These are phyloP conservation scores for Calonectris borealis DNA, from an alignment of 2,113 vertebrate genomes.

Conservation along the genomic window DNA sequence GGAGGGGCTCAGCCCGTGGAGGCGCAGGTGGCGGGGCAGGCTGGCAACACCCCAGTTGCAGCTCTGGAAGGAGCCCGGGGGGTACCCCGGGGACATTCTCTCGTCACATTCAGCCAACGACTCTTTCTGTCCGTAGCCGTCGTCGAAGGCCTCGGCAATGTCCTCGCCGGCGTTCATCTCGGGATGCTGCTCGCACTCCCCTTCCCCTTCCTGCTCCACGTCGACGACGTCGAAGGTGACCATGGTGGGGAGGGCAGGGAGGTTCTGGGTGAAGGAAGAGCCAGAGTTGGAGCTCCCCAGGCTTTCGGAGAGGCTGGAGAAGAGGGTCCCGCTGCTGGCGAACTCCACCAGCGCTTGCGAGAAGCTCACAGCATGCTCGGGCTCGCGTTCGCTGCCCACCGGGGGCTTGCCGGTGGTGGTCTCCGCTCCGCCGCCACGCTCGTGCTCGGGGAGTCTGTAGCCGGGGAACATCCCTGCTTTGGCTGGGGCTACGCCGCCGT, in stretches of 20 bases:
- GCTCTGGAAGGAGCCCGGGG: constrained; percentile 75
- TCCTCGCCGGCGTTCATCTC: constrained; percentile 88
- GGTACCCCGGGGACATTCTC: constrained; percentile 79
- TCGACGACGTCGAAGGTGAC: constrained; percentile 96
- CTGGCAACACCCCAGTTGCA: constrained; percentile 88
- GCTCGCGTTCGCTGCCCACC: constrained; percentile 61
- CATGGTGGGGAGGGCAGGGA: constrained; percentile 91
- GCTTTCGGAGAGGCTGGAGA: constrained; percentile 82
- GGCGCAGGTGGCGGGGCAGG: constrained; percentile 88
- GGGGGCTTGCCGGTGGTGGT: neutral
- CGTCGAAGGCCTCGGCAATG: constrained; percentile 86
- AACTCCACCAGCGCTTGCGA: constrained; percentile 94
- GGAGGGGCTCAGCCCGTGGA: constrained; percentile 78
- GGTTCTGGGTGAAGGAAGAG: constrained; percentile 86
- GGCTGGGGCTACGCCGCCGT: neutral
- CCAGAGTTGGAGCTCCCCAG: constrained; percentile 80
- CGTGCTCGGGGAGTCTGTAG: neutral
- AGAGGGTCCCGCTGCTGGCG: constrained; percentile 84
- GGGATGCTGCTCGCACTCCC: constrained; percentile 88
- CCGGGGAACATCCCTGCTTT: constrained; percentile 43
- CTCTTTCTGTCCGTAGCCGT: constrained; percentile 87
- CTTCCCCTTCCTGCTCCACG: constrained; percentile 94
- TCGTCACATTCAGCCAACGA: constrained; percentile 86
- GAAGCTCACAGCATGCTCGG: constrained; percentile 87
- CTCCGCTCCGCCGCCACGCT: rapidly evolving